Percentiles rank a stretch among this genome's conserved stretches.
Evolutionary conservation across 2,113 vertebrate genomes (phyloP).

Genomic region (Ophiodon elongatus): DNA sequence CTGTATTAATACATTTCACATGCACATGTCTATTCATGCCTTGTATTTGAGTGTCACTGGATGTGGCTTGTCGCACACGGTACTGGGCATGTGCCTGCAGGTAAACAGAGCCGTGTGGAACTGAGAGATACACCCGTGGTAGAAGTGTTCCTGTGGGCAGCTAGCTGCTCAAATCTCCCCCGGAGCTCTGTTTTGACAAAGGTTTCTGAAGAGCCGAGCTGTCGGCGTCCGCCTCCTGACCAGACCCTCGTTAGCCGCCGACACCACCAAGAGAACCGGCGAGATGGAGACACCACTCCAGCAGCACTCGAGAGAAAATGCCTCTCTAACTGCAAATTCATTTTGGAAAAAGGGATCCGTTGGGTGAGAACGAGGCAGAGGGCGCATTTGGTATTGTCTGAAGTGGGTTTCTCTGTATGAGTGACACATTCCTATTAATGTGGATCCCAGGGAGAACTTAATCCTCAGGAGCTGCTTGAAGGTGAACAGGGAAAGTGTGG

Average conservation of each 20-base stretch:
- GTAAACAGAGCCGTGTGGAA: constrained; percentile 49
- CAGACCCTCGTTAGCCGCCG: constrained; percentile 75
- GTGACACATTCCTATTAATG: constrained; percentile 35
- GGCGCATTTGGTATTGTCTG: constrained; percentile 11
- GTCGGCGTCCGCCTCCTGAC: constrained; percentile 66
- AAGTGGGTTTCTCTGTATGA: constrained; percentile 45
- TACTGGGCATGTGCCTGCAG: constrained; percentile 57
- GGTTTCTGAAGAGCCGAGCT: constrained; percentile 70
- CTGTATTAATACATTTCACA: constrained; percentile 19
- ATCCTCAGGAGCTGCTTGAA: constrained; percentile 36
- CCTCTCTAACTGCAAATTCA: constrained; percentile 50
- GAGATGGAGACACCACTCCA: constrained; percentile 40
- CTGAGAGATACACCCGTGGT: constrained; percentile 45
- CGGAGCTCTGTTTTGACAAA: constrained; percentile 70
- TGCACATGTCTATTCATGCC: constrained; percentile 18
- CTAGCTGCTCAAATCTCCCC: constrained; percentile 67
- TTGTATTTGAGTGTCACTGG: constrained; percentile 43
- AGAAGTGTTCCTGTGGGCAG: constrained; percentile 48
- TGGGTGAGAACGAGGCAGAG: constrained; percentile 35
- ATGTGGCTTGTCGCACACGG: constrained; percentile 14
- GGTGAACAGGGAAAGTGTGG: constrained; percentile 41
- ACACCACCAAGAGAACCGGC: constrained; percentile 39
- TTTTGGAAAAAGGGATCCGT: constrained; percentile 36
- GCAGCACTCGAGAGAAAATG: constrained; percentile 51
- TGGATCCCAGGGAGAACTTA: constrained; percentile 21